Evolutionary conservation across 30 jellyfish, hydroid and myxozoan genomes (phyloP).

Genomic region (Clytia hemisphaerica): DNA sequence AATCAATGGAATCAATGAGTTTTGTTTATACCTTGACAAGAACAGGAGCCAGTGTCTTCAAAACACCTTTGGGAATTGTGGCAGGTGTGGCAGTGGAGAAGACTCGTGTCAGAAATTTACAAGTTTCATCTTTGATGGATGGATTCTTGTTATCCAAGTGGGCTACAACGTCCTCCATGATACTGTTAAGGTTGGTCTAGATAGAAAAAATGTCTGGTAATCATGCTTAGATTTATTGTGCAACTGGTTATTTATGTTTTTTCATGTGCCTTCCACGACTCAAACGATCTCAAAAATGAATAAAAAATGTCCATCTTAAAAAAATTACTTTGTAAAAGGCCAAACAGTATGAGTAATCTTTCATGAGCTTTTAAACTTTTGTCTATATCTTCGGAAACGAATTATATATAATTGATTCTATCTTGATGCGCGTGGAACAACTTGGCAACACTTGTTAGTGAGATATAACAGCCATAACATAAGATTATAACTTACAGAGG

Average conservation of each 20-base stretch:
- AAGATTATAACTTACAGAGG: slow-evolving; percentile 70
- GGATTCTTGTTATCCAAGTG: slow-evolving; percentile 90
- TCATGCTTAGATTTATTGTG: too few relatives aligned
- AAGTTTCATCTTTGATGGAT: slow-evolving; percentile 77
- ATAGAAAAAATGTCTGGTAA: too few relatives aligned
- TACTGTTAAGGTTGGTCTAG: slow-evolving; percentile 61
- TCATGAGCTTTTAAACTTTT: too few relatives aligned
- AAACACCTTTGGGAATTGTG: slow-evolving; percentile 58
- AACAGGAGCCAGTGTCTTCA: slow-evolving; percentile 64
- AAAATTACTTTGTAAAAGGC: neutral
- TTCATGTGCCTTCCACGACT: too few relatives aligned
- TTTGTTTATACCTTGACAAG: slow-evolving; percentile 64
- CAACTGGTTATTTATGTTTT: too few relatives aligned
- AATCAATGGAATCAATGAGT: too few relatives aligned
- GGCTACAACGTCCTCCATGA: slow-evolving; percentile 77
- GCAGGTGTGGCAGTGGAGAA: slow-evolving; percentile 45
- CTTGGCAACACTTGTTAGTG: too few relatives aligned
- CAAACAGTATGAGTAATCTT: neutral
- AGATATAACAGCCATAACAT: too few relatives aligned
- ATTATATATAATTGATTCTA: too few relatives aligned
- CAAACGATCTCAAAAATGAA: neutral
- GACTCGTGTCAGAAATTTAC: slow-evolving; percentile 66
- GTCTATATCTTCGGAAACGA: too few relatives aligned
- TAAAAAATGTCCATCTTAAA: neutral
- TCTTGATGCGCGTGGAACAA: too few relatives aligned